A percentile compares a stretch with the other conserved stretches of the same genome.
phyloP scores from a whole-genome alignment of 2,888 invertebrate species.

The Drosophila anomelani region DNA sequence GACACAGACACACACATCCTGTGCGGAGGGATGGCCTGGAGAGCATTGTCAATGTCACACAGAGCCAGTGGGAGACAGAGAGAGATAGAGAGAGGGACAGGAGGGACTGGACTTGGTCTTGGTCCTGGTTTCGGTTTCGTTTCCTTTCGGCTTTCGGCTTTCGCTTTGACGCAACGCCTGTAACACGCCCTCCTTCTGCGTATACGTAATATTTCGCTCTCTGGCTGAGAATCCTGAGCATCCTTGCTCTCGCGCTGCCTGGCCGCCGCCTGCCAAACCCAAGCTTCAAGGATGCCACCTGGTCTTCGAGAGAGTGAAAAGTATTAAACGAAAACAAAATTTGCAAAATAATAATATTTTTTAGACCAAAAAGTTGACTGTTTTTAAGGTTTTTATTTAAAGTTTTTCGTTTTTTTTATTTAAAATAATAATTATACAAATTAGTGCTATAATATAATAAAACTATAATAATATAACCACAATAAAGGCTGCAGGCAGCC shows the following conservation, averaged over 20 bases:
- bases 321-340: too few species aligned
- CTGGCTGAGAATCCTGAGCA: background rate
- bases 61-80: background rate
- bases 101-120: constrained; percentile 21
- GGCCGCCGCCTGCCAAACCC: constrained; percentile 51
- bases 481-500: too few species aligned
- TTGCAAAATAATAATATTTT: too few species aligned
- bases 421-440: too few species aligned
- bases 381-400: too few species aligned
- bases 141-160: constrained; percentile 34
- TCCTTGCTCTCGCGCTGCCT: constrained; percentile 17
- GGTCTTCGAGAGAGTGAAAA: background rate
- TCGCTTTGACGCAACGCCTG: constrained; percentile 47
- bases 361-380: too few species aligned
- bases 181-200: constrained; percentile 51
- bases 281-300: constrained; percentile 18
- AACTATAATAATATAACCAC: too few species aligned
- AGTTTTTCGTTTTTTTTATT: too few species aligned
- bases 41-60: constrained; percentile 64
- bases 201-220: constrained; percentile 56
- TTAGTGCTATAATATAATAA: too few species aligned
- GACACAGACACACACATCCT: constrained; percentile 56
- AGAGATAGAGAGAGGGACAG: background rate
- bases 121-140: constrained; percentile 40
- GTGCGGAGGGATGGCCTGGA: constrained; percentile 6